A percentile compares a stretch with the other conserved stretches of the same genome.
These are phyloP conservation scores for Solen grandis DNA, from an alignment of 1,140 invertebrate species.

Conservation along the genomic window DNA sequence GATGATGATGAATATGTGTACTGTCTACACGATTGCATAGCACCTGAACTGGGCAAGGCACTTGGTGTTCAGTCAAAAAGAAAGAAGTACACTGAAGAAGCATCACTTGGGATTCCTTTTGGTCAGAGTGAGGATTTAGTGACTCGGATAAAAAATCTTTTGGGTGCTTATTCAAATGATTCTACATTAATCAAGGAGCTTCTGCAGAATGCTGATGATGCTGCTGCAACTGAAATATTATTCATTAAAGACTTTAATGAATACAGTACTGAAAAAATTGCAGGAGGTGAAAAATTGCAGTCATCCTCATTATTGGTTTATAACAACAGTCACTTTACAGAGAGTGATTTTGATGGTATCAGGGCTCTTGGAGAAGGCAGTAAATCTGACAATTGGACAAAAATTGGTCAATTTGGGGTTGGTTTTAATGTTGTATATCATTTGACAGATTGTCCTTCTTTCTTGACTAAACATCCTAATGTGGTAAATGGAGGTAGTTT, in stretches of 20 bases:
- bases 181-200: conserved; percentile 69
- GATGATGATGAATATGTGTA: conserved; percentile 31
- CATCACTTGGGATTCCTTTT: conserved; percentile 51
- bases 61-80: conserved; percentile 63
- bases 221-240: conserved; percentile 72
- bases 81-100: conserved; percentile 21
- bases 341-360: conserved; percentile 73
- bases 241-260: conserved; percentile 72
- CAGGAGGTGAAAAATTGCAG: conserved; percentile 62
- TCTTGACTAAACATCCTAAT: conserved; percentile 65
- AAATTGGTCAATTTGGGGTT: conserved; percentile 74
- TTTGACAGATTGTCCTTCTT: conserved; percentile 74
- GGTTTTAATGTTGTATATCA: conserved; percentile 78
- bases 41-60: conserved; percentile 9
- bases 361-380: conserved; percentile 70
- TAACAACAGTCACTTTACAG: conserved; percentile 73
- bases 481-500: conserved; percentile 57
- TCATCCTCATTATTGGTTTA: conserved; percentile 75
- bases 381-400: conserved; percentile 62
- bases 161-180: conserved; percentile 72
- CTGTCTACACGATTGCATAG: conserved; percentile 51
- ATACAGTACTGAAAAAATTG: conserved; percentile 52
- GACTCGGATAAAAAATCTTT: conserved; percentile 68
- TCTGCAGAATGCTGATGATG: conserved; percentile 81
- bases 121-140: conserved; percentile 73